phyloP scores from a whole-genome alignment of 1,140 invertebrate species.

The Philopotamus ludificatus region DNA sequence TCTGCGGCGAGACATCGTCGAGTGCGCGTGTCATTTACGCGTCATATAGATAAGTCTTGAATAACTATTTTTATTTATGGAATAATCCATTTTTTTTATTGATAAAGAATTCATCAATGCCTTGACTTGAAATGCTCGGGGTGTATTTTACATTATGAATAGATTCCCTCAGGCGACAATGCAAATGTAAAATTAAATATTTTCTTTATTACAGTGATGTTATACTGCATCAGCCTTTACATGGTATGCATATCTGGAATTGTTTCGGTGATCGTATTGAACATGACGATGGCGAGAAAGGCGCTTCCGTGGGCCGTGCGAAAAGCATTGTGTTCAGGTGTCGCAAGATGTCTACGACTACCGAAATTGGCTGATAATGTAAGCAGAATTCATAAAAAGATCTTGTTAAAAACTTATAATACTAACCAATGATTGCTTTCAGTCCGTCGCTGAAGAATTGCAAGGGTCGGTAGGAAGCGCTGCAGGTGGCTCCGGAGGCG shows the following conservation, averaged over 20 bases:
- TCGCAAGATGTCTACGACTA: constrained; percentile 8
- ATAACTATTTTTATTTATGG: too few relatives aligned
- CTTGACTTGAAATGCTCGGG: too few relatives aligned
- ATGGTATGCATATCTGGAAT: constrained; percentile 62
- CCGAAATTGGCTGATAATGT: constrained; percentile 7
- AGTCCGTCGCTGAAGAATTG: constrained; percentile 35
- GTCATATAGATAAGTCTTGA: too few relatives aligned
- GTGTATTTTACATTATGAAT: too few relatives aligned
- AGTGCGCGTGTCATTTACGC: too few relatives aligned
- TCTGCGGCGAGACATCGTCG: too few relatives aligned
- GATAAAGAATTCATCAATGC: too few relatives aligned
- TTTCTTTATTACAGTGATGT: constrained; percentile 50
- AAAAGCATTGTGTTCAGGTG: constrained; percentile 25
- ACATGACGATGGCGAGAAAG: constrained; percentile 49
- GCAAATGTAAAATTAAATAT: background rate
- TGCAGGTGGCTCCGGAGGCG: background rate
- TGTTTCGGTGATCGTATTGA: constrained; percentile 63
- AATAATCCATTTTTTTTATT: too few relatives aligned
- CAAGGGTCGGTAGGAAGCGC: constrained; percentile 20
- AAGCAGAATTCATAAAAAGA: too few relatives aligned
- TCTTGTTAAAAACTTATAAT: too few relatives aligned
- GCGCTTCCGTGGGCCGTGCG: constrained; percentile 27
- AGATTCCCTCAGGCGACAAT: background rate
- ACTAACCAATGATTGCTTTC: too few relatives aligned
- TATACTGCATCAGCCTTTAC: constrained; percentile 60